Base-by-base conservation (phyloP, 2,888 invertebrate genomes). In the Ornithoptera priamus region DNA sequence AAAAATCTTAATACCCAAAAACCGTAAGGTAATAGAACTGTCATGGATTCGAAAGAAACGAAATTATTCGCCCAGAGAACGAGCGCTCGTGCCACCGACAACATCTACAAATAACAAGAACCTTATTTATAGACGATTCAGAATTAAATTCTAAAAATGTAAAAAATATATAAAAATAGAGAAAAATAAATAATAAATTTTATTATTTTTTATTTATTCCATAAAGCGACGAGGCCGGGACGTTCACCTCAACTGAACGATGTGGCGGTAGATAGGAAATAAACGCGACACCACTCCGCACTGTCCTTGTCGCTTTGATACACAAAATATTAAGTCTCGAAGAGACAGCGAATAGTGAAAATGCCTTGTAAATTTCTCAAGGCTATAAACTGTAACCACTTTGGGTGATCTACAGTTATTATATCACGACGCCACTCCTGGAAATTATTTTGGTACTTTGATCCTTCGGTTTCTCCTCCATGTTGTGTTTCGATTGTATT, bases 401-500 rank as follows among this genome's bases (percentile, higher is more conserved):
- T 76, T 58, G 20, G 36, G 24, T 17, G 18, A 8, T 22, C 50
- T 42, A 60, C 46, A 39, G n/a, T 61, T 60, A 50, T 89, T 92
- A 92, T 89, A 92, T 92, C 71, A 92, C 92, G 67, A 92, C 92
- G 65, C 92, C 92, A 75, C 92, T 91, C 83, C 92, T 90, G 20
- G 92, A 89, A 73, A 91, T 90, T 72, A 92, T 91, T 84, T 92
- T 92, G 73, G 85, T 83, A 62, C 86, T 83, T 77, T 87, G 86
- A 75, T 90, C 88, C 80, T 91, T 91, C 68, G 84, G 74, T 75
- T 90, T 88, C 56, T 87, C 86, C 39, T 83, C 76, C 60, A 84
- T 80, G n/a, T 22, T 62, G 39, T 86, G 81, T 79, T 93, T 94
- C 64, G 94, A 93, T 77, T 95, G 95, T 74, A 96, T 90, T 83